These are phyloP conservation scores for Ips typographus DNA, from an alignment of 1,140 invertebrate species.

Conservation along the genomic window DNA sequence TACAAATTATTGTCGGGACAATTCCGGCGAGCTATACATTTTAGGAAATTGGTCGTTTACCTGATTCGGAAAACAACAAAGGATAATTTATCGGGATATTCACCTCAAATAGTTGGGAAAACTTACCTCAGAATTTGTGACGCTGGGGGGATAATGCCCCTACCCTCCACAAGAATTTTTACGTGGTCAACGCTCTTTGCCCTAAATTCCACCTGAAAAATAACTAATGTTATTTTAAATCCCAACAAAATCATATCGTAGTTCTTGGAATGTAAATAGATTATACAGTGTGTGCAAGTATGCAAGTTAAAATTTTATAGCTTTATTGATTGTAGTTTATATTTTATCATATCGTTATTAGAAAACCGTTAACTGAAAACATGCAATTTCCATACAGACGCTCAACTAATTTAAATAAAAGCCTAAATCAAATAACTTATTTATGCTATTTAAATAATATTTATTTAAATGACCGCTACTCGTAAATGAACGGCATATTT, in stretches of 20 bases:
- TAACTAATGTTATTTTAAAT: neutral
- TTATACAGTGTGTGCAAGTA: no score
- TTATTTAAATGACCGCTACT: conserved; percentile 12
- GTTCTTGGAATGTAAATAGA: no score
- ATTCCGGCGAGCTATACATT: no score
- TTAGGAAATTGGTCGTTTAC: neutral
- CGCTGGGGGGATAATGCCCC: conserved; percentile 18
- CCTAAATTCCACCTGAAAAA: conserved; percentile 36
- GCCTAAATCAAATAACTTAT: conserved; percentile 1
- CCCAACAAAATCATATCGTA: no score
- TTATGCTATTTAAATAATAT: conserved; percentile 11
- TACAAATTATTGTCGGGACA: no score
- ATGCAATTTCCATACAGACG: neutral
- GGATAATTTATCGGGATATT: conserved; percentile 10
- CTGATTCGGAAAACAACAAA: neutral
- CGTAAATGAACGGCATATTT: conserved; percentile 11
- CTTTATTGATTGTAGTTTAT: no score
- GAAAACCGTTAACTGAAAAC: neutral
- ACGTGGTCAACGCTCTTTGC: conserved; percentile 31
- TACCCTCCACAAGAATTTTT: conserved; percentile 30
- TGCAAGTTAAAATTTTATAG: no score
- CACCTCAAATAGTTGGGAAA: conserved; percentile 14
- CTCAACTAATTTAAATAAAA: conserved; percentile 17
- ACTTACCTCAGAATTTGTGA: conserved; percentile 26
- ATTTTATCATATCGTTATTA: neutral